Percentiles rank a stretch among this genome's conserved stretches.
Conservation (phyloP, 2,888 invertebrate species). For the Lepetodrilus schrolli region DNA sequence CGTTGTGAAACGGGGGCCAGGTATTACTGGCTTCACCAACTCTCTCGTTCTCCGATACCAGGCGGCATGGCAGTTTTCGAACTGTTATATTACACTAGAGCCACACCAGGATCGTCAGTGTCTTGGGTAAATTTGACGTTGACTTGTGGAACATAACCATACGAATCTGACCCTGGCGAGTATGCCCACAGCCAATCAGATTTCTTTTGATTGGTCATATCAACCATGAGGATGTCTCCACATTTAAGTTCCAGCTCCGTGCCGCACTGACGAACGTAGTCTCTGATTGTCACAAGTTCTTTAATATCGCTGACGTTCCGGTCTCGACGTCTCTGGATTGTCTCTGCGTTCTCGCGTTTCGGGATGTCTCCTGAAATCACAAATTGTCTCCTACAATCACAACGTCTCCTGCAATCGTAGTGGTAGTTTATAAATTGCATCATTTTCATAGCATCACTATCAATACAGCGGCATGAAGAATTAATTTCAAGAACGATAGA, state of each 20-base stretch:
- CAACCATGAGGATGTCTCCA: slow-evolving; percentile 96
- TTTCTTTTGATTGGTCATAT: slow-evolving; percentile 82
- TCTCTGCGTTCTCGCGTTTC: not conserved
- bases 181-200: slow-evolving; percentile 93
- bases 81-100: not conserved
- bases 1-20: too few species aligned
- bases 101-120: not conserved
- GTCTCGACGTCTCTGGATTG: not conserved
- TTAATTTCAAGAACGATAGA: too few species aligned
- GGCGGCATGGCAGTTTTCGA: too few species aligned
- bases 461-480: too few species aligned
- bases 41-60: too few species aligned
- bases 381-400: too few species aligned
- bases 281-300: slow-evolving; percentile 87
- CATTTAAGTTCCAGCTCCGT: slow-evolving; percentile 92
- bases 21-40: too few species aligned
- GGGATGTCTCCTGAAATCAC: not conserved
- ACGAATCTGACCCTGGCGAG: slow-evolving; percentile 88
- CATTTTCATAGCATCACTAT: too few species aligned
- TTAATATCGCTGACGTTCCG: slow-evolving; percentile 32
- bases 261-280: slow-evolving; percentile 95
- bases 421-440: not conserved
- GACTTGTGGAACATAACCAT: slow-evolving; percentile 88
- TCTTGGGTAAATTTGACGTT: slow-evolving; percentile 6
- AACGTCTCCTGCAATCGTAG: not conserved